phyloP scores from a whole-genome alignment of 2,113 vertebrate genomes.

The Thinocorus orbignyianus region DNA sequence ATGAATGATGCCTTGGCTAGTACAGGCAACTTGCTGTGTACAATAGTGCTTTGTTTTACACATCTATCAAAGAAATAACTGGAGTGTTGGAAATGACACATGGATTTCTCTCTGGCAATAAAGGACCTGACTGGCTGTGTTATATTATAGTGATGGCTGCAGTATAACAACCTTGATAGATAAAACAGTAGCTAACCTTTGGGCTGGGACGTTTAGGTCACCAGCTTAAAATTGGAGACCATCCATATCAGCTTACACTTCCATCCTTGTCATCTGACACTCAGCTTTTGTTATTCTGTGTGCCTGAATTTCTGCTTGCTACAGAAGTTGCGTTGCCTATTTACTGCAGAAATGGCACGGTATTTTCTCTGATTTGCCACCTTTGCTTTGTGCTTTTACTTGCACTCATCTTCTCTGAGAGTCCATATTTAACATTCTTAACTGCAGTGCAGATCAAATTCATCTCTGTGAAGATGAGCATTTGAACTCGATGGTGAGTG shows the following conservation, averaged over 20 bases:
- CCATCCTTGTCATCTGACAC: neutral
- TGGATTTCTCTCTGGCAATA: conserved; percentile 45
- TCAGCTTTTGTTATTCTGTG: neutral
- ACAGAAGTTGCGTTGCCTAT: neutral
- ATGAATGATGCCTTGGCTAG: neutral
- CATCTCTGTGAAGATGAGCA: conserved; percentile 26
- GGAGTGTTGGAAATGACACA: conserved; percentile 34
- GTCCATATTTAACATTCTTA: conserved; percentile 26
- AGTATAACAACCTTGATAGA: conserved; percentile 44
- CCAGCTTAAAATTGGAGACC: conserved; percentile 25
- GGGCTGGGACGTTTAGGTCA: neutral
- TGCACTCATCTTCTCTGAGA: neutral
- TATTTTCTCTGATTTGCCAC: conserved; percentile 26
- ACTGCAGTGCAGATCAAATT: conserved; percentile 29
- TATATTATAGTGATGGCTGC: conserved; percentile 33
- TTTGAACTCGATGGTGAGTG: conserved; percentile 50
- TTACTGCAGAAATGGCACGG: neutral
- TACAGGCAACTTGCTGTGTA: neutral
- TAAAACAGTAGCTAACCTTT: conserved; percentile 60
- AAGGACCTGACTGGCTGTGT: conserved; percentile 43
- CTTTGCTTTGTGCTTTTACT: conserved; percentile 11
- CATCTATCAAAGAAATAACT: conserved; percentile 59
- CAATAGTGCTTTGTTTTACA: conserved; percentile 18
- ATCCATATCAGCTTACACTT: neutral
- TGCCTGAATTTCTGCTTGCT: neutral